Evolutionary conservation across 2,888 invertebrate genomes (phyloP).

Genomic region (Aphodius granarius): DNA sequence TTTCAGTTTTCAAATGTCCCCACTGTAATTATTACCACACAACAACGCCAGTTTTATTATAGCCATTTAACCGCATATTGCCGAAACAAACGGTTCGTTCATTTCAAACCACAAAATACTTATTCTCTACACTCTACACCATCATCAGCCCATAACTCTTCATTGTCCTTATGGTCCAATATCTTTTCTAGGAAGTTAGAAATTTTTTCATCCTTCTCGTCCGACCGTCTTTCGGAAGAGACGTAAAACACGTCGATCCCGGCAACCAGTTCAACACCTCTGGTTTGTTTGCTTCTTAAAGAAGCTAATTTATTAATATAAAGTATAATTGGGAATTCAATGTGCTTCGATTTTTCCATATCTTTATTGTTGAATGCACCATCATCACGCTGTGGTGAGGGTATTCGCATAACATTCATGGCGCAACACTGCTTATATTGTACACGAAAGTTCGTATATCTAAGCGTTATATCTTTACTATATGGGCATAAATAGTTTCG

Average conservation of each 20-base stretch:
- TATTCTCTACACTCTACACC: too few species aligned
- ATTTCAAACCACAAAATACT: too few species aligned
- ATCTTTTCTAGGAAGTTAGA: too few species aligned
- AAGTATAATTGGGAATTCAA: too few species aligned
- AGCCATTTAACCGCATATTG: neutral
- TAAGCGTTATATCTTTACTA: neutral
- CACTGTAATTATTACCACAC: neutral
- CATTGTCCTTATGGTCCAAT: too few species aligned
- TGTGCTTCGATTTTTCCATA: slow-evolving; percentile 1
- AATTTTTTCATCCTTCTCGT: too few species aligned
- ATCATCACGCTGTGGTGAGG: neutral
- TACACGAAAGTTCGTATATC: neutral
- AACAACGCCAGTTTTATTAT: neutral
- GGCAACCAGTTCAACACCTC: too few species aligned
- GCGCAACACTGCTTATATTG: neutral
- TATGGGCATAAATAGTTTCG: neutral
- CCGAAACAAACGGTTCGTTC: neutral
- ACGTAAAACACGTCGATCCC: too few species aligned
- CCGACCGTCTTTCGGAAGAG: too few species aligned
- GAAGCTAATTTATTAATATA: too few species aligned
- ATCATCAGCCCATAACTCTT: too few species aligned
- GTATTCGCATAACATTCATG: neutral
- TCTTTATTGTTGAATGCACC: slow-evolving; percentile 1
- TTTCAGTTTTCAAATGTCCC: neutral
- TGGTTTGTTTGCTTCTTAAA: too few species aligned